Evolutionary conservation across 1,140 invertebrate genomes (phyloP).

Genomic region (Cherax quadricarinatus): DNA sequence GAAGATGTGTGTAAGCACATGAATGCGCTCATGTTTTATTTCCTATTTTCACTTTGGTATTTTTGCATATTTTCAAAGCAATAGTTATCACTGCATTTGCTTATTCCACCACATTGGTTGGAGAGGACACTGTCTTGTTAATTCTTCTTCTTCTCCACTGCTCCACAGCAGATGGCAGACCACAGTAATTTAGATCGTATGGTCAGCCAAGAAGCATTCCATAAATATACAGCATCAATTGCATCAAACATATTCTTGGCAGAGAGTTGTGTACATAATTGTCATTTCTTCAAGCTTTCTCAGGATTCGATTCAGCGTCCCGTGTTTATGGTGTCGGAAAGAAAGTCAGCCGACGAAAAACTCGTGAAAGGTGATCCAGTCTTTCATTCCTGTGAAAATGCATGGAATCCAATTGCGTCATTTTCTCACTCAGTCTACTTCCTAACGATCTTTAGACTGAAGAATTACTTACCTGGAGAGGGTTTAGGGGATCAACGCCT

Average conservation of each 20-base stretch:
- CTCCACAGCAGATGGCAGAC: slow-evolving; percentile 7
- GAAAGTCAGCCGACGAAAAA: slow-evolving; percentile 16
- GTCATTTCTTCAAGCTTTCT: too few relatives aligned
- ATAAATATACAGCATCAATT: slow-evolving; percentile 4
- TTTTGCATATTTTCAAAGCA: neutral
- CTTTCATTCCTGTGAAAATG: neutral
- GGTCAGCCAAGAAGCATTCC: slow-evolving; percentile 14
- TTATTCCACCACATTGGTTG: slow-evolving; percentile 28
- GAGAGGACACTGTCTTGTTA: slow-evolving; percentile 33
- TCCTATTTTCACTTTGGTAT: too few relatives aligned
- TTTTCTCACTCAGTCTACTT: too few relatives aligned
- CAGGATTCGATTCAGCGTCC: slow-evolving; percentile 18
- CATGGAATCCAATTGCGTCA: too few relatives aligned
- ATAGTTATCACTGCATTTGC: neutral
- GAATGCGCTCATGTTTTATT: too few relatives aligned
- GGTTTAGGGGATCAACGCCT: too few relatives aligned
- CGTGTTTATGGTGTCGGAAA: slow-evolving; percentile 32
- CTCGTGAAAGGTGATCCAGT: slow-evolving; percentile 15
- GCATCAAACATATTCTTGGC: slow-evolving; percentile 14
- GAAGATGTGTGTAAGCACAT: too few relatives aligned
- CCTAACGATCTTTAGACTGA: too few relatives aligned
- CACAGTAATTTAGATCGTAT: slow-evolving; percentile 17
- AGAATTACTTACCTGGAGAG: too few relatives aligned
- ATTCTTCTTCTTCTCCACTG: neutral
- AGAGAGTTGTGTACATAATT: too few relatives aligned